These are phyloP conservation scores for human (Homo sapiens) DNA, from an alignment of 2,113 vertebrate genomes.

Conservation along the genomic window DNA sequence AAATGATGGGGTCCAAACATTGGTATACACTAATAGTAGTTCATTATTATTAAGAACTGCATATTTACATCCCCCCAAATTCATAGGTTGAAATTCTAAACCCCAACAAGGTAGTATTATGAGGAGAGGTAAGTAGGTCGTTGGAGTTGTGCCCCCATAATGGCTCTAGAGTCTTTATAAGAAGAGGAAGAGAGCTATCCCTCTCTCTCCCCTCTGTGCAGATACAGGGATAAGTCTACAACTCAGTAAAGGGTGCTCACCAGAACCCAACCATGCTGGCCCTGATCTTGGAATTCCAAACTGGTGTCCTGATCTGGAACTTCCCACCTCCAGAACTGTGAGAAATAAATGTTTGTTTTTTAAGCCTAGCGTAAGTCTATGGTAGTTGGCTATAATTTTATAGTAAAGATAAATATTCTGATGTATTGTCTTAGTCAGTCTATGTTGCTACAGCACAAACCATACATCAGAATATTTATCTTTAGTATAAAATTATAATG, in stretches of 20 bases:
- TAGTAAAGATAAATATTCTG: not conserved
- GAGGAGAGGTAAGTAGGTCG: not conserved
- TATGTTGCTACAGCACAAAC: too few relatives aligned
- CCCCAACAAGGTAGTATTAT: not conserved
- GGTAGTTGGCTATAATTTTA: not conserved
- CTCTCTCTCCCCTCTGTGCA: too few relatives aligned
- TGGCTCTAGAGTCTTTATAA: not conserved
- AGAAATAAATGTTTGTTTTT: not conserved
- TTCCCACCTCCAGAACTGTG: not conserved
- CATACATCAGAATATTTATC: not conserved
- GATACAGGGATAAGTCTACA: not conserved
- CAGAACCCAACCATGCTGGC: not conserved
- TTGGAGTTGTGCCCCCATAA: fast-evolving
- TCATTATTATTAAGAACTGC: not conserved
- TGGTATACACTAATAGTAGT: not conserved
- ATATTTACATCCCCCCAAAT: not conserved
- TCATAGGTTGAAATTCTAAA: too few relatives aligned
- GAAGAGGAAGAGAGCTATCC: not conserved
- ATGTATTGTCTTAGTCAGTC: too few relatives aligned
- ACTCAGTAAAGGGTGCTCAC: too few relatives aligned
- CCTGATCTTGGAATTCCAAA: not conserved
- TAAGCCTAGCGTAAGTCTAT: not conserved
- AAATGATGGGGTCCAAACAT: not conserved
- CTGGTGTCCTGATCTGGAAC: not conserved
- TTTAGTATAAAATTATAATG: not conserved